These are phyloP conservation scores for Sakesphorus luctuosus DNA, from an alignment of 2,113 vertebrate genomes.

Conservation along the genomic window DNA sequence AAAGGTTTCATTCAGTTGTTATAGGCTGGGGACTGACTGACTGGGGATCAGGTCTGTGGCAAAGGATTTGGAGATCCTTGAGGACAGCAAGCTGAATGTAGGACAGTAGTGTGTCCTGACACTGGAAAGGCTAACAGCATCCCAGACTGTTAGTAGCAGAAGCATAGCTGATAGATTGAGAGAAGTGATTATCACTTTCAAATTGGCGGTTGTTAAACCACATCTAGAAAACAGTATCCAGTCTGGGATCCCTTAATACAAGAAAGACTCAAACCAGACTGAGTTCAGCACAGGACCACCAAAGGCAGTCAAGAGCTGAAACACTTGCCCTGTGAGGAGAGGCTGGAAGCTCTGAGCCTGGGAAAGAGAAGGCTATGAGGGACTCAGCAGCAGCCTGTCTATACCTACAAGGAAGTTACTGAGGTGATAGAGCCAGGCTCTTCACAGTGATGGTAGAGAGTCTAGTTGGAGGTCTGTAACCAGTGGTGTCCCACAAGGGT, in stretches of 20 bases:
- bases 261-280: accelerated
- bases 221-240: background rate
- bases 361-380: background rate
- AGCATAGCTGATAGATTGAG: background rate
- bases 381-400: background rate
- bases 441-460: background rate
- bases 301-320: background rate
- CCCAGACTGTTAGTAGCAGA: background rate
- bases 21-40: background rate
- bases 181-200: background rate
- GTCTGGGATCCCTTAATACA: background rate
- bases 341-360: background rate
- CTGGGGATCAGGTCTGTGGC: background rate
- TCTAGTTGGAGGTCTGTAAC: background rate
- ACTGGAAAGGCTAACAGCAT: background rate
- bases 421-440: background rate
- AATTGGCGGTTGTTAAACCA: background rate
- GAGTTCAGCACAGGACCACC: background rate
- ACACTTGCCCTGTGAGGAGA: background rate
- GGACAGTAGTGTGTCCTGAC: background rate
- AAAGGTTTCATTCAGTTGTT: background rate
- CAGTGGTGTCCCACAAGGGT: background rate
- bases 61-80: background rate
- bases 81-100: background rate
- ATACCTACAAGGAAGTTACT: background rate